Base-by-base conservation (phyloP, 1,140 invertebrate genomes). In the Lasioglossum baleicum region DNA sequence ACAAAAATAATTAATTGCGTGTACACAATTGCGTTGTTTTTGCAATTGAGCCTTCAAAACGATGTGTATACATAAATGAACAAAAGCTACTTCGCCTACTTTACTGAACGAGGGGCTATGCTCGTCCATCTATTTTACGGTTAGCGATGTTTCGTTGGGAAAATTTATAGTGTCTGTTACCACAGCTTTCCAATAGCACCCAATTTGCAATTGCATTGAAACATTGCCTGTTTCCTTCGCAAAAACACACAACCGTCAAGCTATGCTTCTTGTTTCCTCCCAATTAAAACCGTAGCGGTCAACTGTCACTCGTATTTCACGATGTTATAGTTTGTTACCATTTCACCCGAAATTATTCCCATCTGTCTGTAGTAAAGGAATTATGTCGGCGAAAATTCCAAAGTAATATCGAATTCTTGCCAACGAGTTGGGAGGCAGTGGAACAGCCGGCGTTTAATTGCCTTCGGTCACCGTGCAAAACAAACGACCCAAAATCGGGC, bases 251-350 rank as follows among this genome's bases (percentile, higher is more conserved):
- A 58, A 22, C 20, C 56, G 56, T 8, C 17, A 8, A 58, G n/a
- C 22, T 63, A 63, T 17, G 13, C 35, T 35, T 13, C 13, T 63
- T 63, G 11, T 2, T 22, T 35, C 26, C 26, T 35, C 61, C 13
- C 26, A 35, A 63, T 31, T 22, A 63, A 63, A 63, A 63, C 31
- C 31, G 69, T 75, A 58, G 40, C 48, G 11, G 15, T 20, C 20
- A 53, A 58, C 65, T 61, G 74, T 77, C 66, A 22, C 42, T 51
- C 66, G 15, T 61, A 69, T 61, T 77, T 70, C 42, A 51, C 15
- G 17, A 51, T 7, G 17, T 63, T 60, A 48, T 40, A 70, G 13
- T 61, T 77, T 51, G 61, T 63, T 48, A 51, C 65, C n/a, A 31
- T 58, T 69, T 42, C 56, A 42, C 5, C 66, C 64, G 17, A 40